Percentiles rank a stretch among this genome's conserved stretches.
Evolutionary conservation across 2,113 vertebrate genomes (phyloP).

Genomic region (Cisticola juncidis): DNA sequence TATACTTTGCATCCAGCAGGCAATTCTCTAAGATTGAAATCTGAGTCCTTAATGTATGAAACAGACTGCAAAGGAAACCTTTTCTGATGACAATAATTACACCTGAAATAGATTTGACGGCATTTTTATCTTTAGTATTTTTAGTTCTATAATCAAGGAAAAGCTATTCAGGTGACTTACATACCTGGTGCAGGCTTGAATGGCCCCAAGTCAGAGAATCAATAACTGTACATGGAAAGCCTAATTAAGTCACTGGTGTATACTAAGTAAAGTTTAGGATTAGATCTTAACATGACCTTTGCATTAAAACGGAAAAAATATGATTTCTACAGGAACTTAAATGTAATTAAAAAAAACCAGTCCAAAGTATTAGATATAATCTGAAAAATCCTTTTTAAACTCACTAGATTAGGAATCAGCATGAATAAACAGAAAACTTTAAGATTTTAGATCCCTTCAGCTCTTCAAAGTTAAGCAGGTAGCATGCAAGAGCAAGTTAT

Average conservation of each 20-base stretch:
- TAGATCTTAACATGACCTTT: neutral
- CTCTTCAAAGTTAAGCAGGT: neutral
- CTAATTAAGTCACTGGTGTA: neutral
- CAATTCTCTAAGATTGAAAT: neutral
- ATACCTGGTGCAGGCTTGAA: neutral
- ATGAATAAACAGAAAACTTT: neutral
- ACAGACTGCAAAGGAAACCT: neutral
- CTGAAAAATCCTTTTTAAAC: neutral
- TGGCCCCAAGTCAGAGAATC: neutral
- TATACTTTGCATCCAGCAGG: neutral
- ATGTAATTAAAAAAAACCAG: rapidly evolving
- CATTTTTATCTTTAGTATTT: neutral
- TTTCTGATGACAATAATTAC: neutral
- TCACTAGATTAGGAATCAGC: neutral
- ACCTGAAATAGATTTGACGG: neutral
- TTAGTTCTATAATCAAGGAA: neutral
- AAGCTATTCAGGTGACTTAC: neutral
- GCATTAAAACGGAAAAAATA: neutral
- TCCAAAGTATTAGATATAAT: neutral
- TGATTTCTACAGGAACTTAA: neutral
- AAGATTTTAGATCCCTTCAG: neutral
- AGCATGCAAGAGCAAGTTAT: neutral
- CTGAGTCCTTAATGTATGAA: neutral
- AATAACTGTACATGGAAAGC: neutral
- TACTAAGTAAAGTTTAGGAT: neutral